These are phyloP conservation scores for Zaprionus lineosus DNA, from an alignment of 2,888 invertebrate species.

Conservation along the genomic window DNA sequence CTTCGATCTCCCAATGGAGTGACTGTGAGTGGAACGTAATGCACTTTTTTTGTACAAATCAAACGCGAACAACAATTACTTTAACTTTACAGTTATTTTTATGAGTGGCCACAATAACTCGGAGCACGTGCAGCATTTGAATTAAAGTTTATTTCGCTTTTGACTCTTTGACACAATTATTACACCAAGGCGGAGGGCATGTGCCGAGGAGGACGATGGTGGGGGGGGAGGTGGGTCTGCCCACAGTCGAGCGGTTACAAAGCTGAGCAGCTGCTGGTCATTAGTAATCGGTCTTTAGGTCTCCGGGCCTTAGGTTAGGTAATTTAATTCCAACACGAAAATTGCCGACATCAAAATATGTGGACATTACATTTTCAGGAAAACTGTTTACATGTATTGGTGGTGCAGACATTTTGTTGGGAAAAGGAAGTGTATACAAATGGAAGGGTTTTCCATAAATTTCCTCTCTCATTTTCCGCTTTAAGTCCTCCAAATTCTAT, in stretches of 20 bases:
- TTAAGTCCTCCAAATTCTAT: conserved; percentile 2
- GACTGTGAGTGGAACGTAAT: too few relatives aligned
- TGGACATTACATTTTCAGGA: conserved; percentile 29
- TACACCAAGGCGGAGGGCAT: conserved; percentile 14
- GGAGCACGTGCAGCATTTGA: conserved; percentile 64
- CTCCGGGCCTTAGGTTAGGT: conserved; percentile 31
- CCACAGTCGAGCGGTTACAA: too few relatives aligned
- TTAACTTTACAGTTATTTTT: conserved; percentile 40
- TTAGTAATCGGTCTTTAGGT: conserved; percentile 31
- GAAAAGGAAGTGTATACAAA: too few relatives aligned
- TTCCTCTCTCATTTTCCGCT: background rate
- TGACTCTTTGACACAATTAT: conserved; percentile 65
- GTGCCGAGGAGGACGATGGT: conserved; percentile 14
- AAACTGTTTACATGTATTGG: too few relatives aligned
- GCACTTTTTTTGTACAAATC: conserved; percentile 29
- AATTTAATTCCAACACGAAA: conserved; percentile 62
- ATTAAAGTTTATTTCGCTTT: conserved; percentile 40
- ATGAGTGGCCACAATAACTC: conserved; percentile 6
- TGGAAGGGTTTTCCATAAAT: too few relatives aligned
- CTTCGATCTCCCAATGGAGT: too few relatives aligned
- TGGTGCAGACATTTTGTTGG: too few relatives aligned
- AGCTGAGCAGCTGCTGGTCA: conserved; percentile 48
- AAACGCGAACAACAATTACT: conserved; percentile 39
- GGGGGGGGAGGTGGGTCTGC: conserved; percentile 10
- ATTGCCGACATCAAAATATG: conserved; percentile 40